phyloP scores from a whole-genome alignment of 2,888 invertebrate genomes.

The Cosmia trapezina region DNA sequence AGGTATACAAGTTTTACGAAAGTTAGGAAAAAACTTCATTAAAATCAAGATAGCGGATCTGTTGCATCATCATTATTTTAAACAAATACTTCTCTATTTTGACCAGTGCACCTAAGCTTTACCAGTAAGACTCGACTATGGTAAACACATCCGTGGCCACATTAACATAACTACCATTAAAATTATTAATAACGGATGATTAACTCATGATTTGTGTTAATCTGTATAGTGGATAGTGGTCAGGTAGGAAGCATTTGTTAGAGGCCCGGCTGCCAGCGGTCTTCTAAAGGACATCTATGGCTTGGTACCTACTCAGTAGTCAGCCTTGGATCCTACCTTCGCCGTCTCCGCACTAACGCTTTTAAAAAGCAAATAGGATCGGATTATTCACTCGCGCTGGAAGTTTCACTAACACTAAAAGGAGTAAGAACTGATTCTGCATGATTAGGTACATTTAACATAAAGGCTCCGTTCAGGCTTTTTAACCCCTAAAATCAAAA shows the following conservation, averaged over 20 bases:
- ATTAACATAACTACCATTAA: slow-evolving; percentile 33
- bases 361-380: too few species aligned
- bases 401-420: too few species aligned
- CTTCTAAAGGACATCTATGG: not conserved
- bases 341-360: too few species aligned
- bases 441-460: too few species aligned
- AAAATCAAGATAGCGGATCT: slow-evolving; percentile 20
- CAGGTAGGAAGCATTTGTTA: slow-evolving; percentile 40
- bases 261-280: slow-evolving; percentile 3
- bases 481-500: too few species aligned
- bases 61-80: slow-evolving; percentile 12
- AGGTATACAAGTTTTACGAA: not conserved
- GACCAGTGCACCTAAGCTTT: slow-evolving; percentile 30
- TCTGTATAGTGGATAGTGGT: slow-evolving; percentile 25
- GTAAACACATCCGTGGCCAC: slow-evolving; percentile 17
- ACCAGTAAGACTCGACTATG: not conserved
- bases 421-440: too few species aligned
- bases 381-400: too few species aligned
- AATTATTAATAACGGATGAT: slow-evolving; percentile 37
- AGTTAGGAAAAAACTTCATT: slow-evolving; percentile 5
- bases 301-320: not conserved
- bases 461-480: too few species aligned
- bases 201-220: slow-evolving; percentile 40
- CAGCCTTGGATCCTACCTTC: not conserved
- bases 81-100: slow-evolving; percentile 13